A percentile compares a stretch with the other conserved stretches of the same genome.
Evolutionary conservation across 2,797 vertebrate genomes (phyloP).

Genomic region (Platalea minor): DNA sequence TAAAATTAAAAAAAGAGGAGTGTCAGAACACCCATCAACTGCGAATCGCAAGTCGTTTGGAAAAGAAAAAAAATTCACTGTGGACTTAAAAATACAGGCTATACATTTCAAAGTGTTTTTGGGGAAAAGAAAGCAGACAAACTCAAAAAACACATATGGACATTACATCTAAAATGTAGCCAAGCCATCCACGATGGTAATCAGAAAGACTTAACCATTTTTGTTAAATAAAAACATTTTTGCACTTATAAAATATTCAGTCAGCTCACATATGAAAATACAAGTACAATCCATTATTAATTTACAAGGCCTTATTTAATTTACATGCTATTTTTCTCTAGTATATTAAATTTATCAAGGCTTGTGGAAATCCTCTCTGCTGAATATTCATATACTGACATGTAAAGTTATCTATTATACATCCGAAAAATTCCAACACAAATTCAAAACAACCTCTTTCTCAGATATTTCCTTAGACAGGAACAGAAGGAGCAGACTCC

Average conservation of each 20-base stretch:
- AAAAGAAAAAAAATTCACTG: background rate
- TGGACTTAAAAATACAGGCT: background rate
- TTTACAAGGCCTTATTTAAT: conserved; percentile 40
- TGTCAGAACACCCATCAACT: background rate
- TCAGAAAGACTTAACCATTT: background rate
- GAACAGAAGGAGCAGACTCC: background rate
- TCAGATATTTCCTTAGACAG: background rate
- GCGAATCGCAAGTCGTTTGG: background rate
- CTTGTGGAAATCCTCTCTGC: background rate
- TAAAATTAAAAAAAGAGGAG: background rate
- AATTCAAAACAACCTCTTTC: background rate
- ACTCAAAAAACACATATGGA: background rate
- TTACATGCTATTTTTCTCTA: conserved; percentile 36
- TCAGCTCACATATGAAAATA: conserved; percentile 17
- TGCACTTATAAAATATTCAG: conserved; percentile 51
- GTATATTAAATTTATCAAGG: conserved; percentile 35
- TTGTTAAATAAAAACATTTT: conserved; percentile 40
- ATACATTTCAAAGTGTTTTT: background rate
- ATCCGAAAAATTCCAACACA: background rate
- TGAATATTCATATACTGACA: conserved; percentile 36
- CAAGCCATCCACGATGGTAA: background rate
- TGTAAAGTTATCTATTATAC: background rate
- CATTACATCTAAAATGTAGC: background rate
- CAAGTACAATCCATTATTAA: conserved; percentile 49
- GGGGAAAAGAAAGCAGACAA: background rate